Evolutionary conservation across 2,113 vertebrate species (phyloP).

Genomic region (Furnarius figulus): DNA sequence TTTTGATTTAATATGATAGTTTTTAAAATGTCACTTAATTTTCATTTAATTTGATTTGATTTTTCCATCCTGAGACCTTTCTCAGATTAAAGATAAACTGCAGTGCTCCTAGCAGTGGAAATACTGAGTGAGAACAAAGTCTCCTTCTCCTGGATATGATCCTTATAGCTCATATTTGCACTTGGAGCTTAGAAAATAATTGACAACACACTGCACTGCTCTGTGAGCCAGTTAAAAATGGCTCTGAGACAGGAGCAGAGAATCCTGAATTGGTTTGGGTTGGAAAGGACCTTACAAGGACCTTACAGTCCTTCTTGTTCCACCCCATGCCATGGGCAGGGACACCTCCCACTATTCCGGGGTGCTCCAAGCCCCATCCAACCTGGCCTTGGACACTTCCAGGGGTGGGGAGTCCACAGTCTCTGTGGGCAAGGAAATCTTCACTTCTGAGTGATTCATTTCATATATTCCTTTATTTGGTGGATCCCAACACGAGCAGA

Average conservation of each 20-base stretch:
- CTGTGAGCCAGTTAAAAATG: not conserved
- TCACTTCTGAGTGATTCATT: not conserved
- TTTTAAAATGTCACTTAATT: not conserved
- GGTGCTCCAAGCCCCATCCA: not conserved
- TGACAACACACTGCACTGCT: not conserved
- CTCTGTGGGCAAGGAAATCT: not conserved
- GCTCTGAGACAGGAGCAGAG: not conserved
- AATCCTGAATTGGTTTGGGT: not conserved
- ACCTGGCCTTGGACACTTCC: fast-evolving
- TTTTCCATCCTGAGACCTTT: not conserved
- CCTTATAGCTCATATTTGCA: not conserved
- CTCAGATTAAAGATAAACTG: not conserved
- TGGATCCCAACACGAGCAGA: not conserved
- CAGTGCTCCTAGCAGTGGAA: not conserved
- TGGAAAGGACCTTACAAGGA: not conserved
- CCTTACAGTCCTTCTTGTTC: not conserved
- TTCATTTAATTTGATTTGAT: not conserved
- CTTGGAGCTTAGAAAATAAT: not conserved
- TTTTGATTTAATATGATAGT: not conserved
- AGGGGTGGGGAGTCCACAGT: not conserved
- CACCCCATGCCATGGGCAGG: not conserved
- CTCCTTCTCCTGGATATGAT: not conserved
- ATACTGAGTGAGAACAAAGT: not conserved
- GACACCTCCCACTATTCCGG: not conserved
- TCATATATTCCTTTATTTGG: not conserved